Evolutionary conservation across 2,797 vertebrate genomes (phyloP).

Genomic region (Lagorchestes hirsutus): DNA sequence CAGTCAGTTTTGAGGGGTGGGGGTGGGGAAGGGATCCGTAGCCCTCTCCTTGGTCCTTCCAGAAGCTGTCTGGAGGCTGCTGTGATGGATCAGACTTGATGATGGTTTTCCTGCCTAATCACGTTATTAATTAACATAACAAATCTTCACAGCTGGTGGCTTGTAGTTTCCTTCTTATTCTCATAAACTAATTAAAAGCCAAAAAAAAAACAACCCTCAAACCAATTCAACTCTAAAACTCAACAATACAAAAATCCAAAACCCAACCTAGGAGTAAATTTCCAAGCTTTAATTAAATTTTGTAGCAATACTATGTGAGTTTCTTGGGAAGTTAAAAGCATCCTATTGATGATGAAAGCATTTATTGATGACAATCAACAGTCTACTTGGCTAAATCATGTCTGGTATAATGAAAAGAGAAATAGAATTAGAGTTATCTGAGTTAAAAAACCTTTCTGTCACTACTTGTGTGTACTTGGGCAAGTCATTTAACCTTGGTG

Average conservation of each 20-base stretch:
- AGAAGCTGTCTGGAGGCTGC: constrained; percentile 64
- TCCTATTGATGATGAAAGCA: background rate
- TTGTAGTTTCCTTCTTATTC: constrained; percentile 73
- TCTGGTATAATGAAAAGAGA: background rate
- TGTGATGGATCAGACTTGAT: constrained; percentile 59
- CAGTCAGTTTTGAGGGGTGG: background rate
- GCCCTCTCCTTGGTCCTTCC: background rate
- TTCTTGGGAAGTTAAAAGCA: constrained; percentile 50
- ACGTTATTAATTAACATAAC: constrained; percentile 86
- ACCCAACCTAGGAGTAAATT: constrained; percentile 65
- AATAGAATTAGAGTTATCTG: background rate
- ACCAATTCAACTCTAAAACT: background rate
- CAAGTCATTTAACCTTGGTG: background rate
- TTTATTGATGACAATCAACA: background rate
- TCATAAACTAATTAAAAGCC: constrained; percentile 74
- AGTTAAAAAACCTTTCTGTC: background rate
- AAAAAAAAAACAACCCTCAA: background rate
- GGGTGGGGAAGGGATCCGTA: background rate
- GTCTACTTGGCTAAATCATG: background rate
- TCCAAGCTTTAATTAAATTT: constrained; percentile 79
- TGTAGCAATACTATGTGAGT: constrained; percentile 50
- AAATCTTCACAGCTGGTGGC: constrained; percentile 83
- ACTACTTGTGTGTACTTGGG: background rate
- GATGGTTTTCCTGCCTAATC: constrained; percentile 78
- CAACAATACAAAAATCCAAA: constrained; percentile 74